Evolutionary conservation across 2,113 vertebrate species (phyloP), one percentile per base, ranked within the genome.

Genomic region (Nicator chloris): DNA sequence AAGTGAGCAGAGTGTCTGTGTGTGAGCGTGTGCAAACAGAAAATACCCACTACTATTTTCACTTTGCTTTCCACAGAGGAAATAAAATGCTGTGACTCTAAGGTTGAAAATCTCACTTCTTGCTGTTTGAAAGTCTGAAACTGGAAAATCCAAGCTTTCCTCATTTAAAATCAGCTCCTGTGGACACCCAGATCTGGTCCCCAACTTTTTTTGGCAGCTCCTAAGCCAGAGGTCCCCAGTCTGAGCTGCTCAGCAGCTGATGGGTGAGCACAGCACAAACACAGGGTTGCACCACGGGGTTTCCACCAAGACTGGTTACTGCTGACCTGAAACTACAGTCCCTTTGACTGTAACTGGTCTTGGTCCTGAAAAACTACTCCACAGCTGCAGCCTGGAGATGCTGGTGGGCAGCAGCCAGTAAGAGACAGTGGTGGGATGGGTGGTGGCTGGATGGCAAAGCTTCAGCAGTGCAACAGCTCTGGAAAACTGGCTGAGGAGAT

Each of bases 251-350:
- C 60, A n/a, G 80, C 65, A 51, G 90, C 75, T 27, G 45, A 5
- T 20, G 79, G 33, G 18, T 45, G 63, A 59, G 31, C 4, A 7
- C 11, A n/a, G 40, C 11, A 56, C 63, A 20, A n/a, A 39, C 33
- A 21, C 2, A 0, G 0, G 13, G 16, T 3, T 35, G 11, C 11
- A 69, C 40, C 54, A 6, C 4, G 57, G 86, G 23, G 11, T 56
- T 88, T 49, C 27, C 68, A 80, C 50, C 63, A 39, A 22, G 92
- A 64, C 9, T 27, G 6, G 9, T 53, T 6, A 17, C 10, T 91
- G 63, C 20, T 80, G 68, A 4, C 27, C 26, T 64, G 66, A 37
- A 92, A 42, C 12, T 9, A 3, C 40, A 44, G 9, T 7, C 3
- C 39, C 49, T 68, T 26, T 50, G 1, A 1, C 71, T 77, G 27